Evolutionary conservation across 30 jellyfish, hydroid and myxozoan species (phyloP).

Genomic region (Turritopsis dohrnii): DNA sequence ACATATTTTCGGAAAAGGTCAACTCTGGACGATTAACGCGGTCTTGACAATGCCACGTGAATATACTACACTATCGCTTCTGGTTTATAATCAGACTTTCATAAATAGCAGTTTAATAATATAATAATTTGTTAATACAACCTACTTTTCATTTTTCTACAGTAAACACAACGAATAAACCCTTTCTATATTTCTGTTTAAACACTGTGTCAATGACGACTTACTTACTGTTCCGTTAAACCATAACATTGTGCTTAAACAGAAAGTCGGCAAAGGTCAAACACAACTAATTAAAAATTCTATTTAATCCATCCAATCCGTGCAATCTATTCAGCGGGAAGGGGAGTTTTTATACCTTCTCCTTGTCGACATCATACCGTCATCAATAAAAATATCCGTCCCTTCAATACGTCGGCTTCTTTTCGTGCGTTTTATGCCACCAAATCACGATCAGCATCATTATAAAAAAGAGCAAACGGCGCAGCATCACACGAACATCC

Average conservation of each 20-base stretch:
- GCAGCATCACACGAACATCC: constrained; percentile 84
- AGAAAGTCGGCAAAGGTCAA: neutral
- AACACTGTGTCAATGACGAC: neutral
- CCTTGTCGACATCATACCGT: too few relatives aligned
- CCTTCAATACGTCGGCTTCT: constrained; percentile 30
- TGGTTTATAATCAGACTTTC: too few relatives aligned
- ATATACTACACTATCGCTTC: too few relatives aligned
- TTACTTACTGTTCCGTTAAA: too few relatives aligned
- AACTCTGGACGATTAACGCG: too few relatives aligned
- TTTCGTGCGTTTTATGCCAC: constrained; percentile 91
- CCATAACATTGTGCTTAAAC: neutral
- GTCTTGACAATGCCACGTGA: too few relatives aligned
- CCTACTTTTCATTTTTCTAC: too few relatives aligned
- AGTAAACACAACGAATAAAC: neutral
- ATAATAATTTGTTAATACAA: too few relatives aligned
- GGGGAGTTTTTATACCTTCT: too few relatives aligned
- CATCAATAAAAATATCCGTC: neutral
- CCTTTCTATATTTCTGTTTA: neutral
- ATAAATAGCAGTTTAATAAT: too few relatives aligned
- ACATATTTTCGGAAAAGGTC: too few relatives aligned
- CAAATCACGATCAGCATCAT: constrained; percentile 61
- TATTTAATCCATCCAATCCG: neutral
- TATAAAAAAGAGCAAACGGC: constrained; percentile 57
- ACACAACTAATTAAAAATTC: neutral
- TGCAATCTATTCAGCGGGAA: neutral